Evolutionary conservation across 2,113 vertebrate genomes (phyloP), one percentile per base, ranked within the genome.

Genomic region (Callospermophilus lateralis): DNA sequence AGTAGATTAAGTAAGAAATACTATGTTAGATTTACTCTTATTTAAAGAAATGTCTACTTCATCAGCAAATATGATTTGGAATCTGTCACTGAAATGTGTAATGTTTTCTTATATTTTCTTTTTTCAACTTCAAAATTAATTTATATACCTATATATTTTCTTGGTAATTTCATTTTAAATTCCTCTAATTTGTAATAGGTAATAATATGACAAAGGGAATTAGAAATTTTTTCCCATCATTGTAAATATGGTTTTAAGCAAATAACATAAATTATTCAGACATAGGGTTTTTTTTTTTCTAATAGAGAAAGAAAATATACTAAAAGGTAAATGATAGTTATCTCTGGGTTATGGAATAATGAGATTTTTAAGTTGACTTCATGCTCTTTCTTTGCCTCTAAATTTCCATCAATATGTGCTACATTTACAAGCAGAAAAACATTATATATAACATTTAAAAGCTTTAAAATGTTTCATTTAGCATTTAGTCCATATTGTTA

Each of bases 51-150:
- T 13, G 8, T 28, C 48, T 1, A 68, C 12, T 67, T 90, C 58
- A 84, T 48, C 51, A 76, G 79, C 39, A 91, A 79, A 61, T 45
- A 39, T 67, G 51, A 90, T 74, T 89, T 68, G 32, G 34, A 88
- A 48, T 80, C 17, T 93, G 28, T 65, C 61, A 79, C 37, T 58
- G 19, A 85, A 58, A 84, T 89, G 16, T 28, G 34, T 28, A 42
- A 76, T 37, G 51, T 58, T 88, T 83, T 42, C 61, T 32, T 93
- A 73, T 39, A 61, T 55, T 91, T 87, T 86, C 26, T 65, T 72
- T 93, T 77, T 39, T 26, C 63, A 95, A 74, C 11, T 95, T 92
- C 42, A 28, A 72, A 83, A 93, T 81, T 90, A 95, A 72, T 84
- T 85, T 76, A 34, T 80, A 85, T 55, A 86, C 39, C 26, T 37